phyloP scores from a whole-genome alignment of 2,113 vertebrate species.

The Copsychus sechellarum region DNA sequence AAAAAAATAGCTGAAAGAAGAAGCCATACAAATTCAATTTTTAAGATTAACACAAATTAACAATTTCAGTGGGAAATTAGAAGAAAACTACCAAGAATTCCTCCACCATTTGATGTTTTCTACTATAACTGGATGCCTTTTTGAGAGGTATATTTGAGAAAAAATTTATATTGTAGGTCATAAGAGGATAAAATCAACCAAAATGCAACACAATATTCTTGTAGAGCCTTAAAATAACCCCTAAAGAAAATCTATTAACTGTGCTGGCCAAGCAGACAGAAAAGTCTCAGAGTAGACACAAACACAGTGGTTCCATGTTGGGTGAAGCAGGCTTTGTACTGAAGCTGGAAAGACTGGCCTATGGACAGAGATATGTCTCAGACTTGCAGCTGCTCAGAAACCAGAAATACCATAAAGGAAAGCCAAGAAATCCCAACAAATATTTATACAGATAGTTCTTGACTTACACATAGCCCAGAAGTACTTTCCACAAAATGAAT shows the following conservation, averaged over 20 bases:
- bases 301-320: background rate
- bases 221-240: background rate
- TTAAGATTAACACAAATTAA: background rate
- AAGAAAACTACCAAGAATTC: background rate
- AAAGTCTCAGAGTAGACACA: background rate
- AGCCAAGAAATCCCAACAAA: background rate
- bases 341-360: background rate
- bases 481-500: background rate
- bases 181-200: background rate
- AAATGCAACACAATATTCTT: background rate
- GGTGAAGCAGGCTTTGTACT: background rate
- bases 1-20: background rate
- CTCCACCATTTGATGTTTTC: background rate
- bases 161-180: background rate
- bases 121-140: background rate
- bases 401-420: background rate
- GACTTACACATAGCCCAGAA: background rate
- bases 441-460: background rate
- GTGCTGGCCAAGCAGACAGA: background rate
- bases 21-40: background rate
- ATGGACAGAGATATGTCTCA: background rate
- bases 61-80: background rate
- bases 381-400: background rate
- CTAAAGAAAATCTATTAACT: background rate
- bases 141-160: background rate